phyloP scores from a whole-genome alignment of 2,888 invertebrate species.

The Drosophila mayaguana region DNA sequence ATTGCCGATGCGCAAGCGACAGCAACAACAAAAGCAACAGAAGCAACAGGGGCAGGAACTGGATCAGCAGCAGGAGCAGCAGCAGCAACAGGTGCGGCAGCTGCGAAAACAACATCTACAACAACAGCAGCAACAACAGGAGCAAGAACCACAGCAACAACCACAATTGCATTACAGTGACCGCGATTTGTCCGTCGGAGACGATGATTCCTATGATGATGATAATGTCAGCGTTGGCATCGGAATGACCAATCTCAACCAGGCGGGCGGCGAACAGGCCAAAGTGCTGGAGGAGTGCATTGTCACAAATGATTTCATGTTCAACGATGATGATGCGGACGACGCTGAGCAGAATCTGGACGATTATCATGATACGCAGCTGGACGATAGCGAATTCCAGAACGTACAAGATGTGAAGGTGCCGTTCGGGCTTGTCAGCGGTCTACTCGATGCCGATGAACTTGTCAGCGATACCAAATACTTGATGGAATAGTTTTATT shows the following conservation, averaged over 20 bases:
- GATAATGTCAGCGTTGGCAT: constrained; percentile 31
- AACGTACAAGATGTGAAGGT: constrained; percentile 48
- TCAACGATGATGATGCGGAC: constrained; percentile 57
- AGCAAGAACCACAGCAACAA: not conserved
- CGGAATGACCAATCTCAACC: constrained; percentile 21
- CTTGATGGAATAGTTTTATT: constrained; percentile 46
- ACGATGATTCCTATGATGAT: constrained; percentile 31
- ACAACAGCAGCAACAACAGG: not conserved
- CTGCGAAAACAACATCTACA: not conserved
- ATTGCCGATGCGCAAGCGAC: constrained; percentile 33
- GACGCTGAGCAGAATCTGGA: constrained; percentile 32
- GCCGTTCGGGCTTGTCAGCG: constrained; percentile 51
- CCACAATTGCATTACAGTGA: not conserved
- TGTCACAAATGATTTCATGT: constrained; percentile 75
- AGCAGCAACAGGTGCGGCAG: not conserved
- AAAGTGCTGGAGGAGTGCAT: constrained; percentile 76
- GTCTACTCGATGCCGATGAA: constrained; percentile 56
- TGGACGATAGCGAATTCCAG: constrained; percentile 59
- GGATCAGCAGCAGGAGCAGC: not conserved
- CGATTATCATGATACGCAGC: constrained; percentile 42
- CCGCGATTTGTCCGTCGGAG: not conserved
- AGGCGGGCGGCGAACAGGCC: constrained; percentile 47
- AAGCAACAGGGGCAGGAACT: not conserved
- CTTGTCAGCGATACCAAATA: constrained; percentile 63
- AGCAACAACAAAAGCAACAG: constrained; percentile 1